Conservation (phyloP, 2,797 vertebrate species). For the Darevskia mixta region DNA sequence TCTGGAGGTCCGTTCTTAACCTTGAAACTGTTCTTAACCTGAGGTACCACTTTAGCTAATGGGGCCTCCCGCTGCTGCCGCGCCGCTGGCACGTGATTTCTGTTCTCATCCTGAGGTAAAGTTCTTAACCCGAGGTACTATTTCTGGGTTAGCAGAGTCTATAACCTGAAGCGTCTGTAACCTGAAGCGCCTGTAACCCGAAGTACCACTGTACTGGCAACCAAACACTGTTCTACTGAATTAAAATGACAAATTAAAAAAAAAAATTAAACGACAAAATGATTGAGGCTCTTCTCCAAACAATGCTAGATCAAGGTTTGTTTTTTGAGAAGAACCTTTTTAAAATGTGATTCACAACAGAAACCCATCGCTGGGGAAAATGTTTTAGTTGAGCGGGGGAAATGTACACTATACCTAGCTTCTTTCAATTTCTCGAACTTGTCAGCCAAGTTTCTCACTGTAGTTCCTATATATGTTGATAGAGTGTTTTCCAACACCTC, state of each 20-base stretch:
- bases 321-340: not conserved
- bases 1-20: too few relatives aligned
- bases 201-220: too few relatives aligned
- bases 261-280: conserved; percentile 36
- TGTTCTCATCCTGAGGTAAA: too few relatives aligned
- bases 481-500: conserved; percentile 71
- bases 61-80: too few relatives aligned
- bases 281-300: not conserved
- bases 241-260: not conserved
- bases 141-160: too few relatives aligned
- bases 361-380: not conserved
- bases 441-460: conserved; percentile 72
- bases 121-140: too few relatives aligned
- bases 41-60: too few relatives aligned
- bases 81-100: too few relatives aligned
- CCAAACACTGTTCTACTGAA: not conserved
- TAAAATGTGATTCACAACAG: not conserved
- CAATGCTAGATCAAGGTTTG: not conserved
- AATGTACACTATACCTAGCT: conserved; percentile 65
- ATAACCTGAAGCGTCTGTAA: too few relatives aligned
- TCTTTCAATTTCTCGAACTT: conserved; percentile 75
- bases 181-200: too few relatives aligned
- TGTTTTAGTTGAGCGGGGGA: not conserved
- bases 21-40: too few relatives aligned
- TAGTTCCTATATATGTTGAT: conserved; percentile 62